Base-by-base conservation (phyloP, 2,888 invertebrate genomes). In the Phortica okadai region DNA sequence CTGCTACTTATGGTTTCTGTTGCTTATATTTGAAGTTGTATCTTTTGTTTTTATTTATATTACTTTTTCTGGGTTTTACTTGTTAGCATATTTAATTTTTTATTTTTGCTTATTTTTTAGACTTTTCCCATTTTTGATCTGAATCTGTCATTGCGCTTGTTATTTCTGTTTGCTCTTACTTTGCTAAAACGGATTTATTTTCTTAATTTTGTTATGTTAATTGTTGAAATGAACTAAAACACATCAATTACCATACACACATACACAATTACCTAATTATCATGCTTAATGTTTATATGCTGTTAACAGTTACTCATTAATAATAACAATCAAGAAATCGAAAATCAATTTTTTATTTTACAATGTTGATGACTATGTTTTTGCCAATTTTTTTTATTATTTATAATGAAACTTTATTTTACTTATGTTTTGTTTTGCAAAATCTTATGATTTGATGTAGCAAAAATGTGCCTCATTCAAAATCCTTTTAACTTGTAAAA, bases 151-250 rank as follows among this genome's bases (percentile, higher is more conserved):
- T 67, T 74, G 70, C 7, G 45, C 62, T n/a, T 56, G 56, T 75
- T 79, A 73, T 11, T 73, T 70, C 80, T 21, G 3, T 72, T 33
- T 56, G 25, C 7, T 56, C 85, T 85, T 85, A 87, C 87, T 86
- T 87, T 80, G 77, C 85, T 85, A 87, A 87, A 85, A 87, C 88
- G 85, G 87, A 88, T 84, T 88, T 84, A 79, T 82, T 82, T 82
- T 84, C 81, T 79, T 80, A 74, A 2, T 69, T 76, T 62, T 56
- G 58, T 75, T 54, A 25, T 41, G 11, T 66, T 33, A 44, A 77
- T 73, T 56, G 59, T 74, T 76, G 78, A 79, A 80, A 82, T 81
- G 85, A 80, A 80, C 78, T 80, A 80, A 80, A 80, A 76, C 80
- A 81, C 85, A 79, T 50, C 50, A 50, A 50, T 50, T 50, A 50